phyloP scores from a whole-genome alignment of 2,113 vertebrate genomes.

The Eublepharis macularius region DNA sequence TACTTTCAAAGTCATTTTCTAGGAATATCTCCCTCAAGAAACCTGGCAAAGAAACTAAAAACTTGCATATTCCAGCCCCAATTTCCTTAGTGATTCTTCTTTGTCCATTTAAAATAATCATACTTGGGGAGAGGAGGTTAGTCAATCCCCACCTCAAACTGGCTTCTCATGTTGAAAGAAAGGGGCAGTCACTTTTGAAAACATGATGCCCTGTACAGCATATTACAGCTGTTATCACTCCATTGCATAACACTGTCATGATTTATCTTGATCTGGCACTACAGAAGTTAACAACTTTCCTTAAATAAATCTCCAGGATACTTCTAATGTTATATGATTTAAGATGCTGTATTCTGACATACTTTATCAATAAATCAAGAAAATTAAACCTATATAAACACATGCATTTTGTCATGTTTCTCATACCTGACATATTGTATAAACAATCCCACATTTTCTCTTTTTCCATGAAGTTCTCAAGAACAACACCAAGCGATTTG shows the following conservation, averaged over 20 bases:
- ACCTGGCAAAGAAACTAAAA: too few species aligned
- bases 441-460: slow-evolving; percentile 86
- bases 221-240: background rate
- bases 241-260: slow-evolving; percentile 16
- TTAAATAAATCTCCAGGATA: slow-evolving; percentile 3
- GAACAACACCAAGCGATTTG: slow-evolving; percentile 81
- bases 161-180: too few species aligned
- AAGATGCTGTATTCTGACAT: background rate
- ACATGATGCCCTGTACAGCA: too few species aligned
- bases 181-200: too few species aligned
- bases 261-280: background rate
- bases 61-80: too few species aligned
- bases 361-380: background rate
- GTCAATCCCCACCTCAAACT: too few species aligned
- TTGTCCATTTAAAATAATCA: too few species aligned
- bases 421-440: slow-evolving; percentile 85
- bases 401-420: slow-evolving; percentile 29
- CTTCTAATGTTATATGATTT: background rate
- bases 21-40: too few species aligned
- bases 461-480: slow-evolving; percentile 87
- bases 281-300: slow-evolving; percentile 4
- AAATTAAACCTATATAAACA: slow-evolving; percentile 15
- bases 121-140: too few species aligned
- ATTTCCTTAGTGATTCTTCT: too few species aligned
- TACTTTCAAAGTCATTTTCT: too few species aligned